Conservation (phyloP, 1,140 invertebrate species). For the Drosophila bipectinata region DNA sequence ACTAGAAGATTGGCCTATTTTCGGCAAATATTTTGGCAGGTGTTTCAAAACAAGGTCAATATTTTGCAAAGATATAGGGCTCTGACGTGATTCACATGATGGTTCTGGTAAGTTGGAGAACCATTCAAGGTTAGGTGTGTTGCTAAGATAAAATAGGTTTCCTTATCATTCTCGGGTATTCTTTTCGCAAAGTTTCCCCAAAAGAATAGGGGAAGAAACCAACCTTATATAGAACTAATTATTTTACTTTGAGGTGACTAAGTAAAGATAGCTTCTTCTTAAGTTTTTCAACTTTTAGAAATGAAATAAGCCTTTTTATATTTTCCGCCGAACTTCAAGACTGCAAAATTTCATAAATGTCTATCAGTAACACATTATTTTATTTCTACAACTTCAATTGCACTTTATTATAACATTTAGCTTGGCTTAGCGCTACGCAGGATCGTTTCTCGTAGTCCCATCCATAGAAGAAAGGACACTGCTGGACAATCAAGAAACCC, state of each 20-base stretch:
- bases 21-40: slow-evolving; percentile 19
- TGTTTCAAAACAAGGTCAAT: slow-evolving; percentile 13
- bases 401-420: slow-evolving; percentile 59
- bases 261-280: too few relatives aligned
- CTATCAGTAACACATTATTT: not conserved
- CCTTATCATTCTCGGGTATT: not conserved
- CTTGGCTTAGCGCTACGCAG: slow-evolving; percentile 56
- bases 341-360: not conserved
- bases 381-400: slow-evolving; percentile 15
- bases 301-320: too few relatives aligned
- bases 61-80: slow-evolving; percentile 24
- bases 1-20: slow-evolving; percentile 28
- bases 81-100: slow-evolving; percentile 6
- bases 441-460: slow-evolving; percentile 72
- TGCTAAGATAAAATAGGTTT: not conserved
- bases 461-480: slow-evolving; percentile 74
- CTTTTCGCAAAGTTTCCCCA: not conserved
- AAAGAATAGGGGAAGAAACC: not conserved
- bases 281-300: too few relatives aligned
- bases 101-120: not conserved
- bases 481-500: slow-evolving; percentile 70
- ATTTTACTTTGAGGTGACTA: too few relatives aligned
- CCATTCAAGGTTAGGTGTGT: slow-evolving; percentile 12
- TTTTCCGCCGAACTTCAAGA: too few relatives aligned
- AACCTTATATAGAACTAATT: not conserved